phyloP scores from a whole-genome alignment of 2,797 vertebrate genomes.

The Sparidentex hasta region DNA sequence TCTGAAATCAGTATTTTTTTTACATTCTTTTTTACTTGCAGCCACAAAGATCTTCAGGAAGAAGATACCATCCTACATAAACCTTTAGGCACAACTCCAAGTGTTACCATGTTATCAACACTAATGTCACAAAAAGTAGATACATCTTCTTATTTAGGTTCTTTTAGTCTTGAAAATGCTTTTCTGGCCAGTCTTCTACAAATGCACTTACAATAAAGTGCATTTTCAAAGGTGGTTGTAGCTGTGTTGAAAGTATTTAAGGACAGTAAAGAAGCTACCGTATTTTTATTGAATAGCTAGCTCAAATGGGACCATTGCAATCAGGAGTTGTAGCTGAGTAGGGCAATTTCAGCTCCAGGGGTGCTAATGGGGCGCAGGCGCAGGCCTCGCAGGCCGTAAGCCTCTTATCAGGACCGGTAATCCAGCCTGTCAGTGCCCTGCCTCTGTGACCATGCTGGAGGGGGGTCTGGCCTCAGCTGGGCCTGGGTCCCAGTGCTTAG shows the following conservation, averaged over 20 bases:
- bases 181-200: background rate
- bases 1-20: background rate
- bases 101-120: background rate
- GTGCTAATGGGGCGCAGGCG: slow-evolving; percentile 47
- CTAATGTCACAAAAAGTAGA: background rate
- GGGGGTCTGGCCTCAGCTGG: slow-evolving; percentile 35
- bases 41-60: background rate
- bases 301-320: slow-evolving; percentile 1
- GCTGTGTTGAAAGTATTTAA: slow-evolving; percentile 2
- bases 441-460: slow-evolving; percentile 13
- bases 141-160: background rate
- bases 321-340: slow-evolving; percentile 30
- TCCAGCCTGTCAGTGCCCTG: slow-evolving; percentile 54
- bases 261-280: background rate
- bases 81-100: background rate
- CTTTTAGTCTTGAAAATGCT: background rate
- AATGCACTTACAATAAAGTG: background rate
- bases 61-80: background rate
- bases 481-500: slow-evolving; percentile 11
- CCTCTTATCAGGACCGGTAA: slow-evolving; percentile 76
- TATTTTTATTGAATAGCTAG: slow-evolving; percentile 6
- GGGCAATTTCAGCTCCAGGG: slow-evolving; percentile 46
- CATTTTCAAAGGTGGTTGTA: background rate
- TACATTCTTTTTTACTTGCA: background rate
- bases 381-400: slow-evolving; percentile 58